A percentile compares a stretch with the other conserved stretches of the same genome.
Evolutionary conservation across 2,888 invertebrate genomes (phyloP).

Genomic region (Himalopsyche tibetana): DNA sequence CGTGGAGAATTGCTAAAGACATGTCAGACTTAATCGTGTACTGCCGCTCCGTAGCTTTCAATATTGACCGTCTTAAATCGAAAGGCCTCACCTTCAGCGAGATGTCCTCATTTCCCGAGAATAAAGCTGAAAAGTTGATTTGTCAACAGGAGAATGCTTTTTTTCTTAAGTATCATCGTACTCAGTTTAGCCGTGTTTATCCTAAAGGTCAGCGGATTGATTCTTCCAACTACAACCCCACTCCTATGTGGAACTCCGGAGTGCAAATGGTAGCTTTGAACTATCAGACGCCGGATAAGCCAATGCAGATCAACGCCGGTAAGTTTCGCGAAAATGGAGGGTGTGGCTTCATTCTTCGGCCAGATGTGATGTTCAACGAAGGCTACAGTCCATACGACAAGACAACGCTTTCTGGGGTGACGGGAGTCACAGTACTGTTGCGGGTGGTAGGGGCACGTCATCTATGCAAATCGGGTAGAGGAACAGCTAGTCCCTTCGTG

Average conservation of each 20-base stretch:
- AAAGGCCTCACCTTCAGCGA: slow-evolving; percentile 90
- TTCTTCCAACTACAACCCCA: slow-evolving; percentile 97
- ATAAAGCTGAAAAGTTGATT: slow-evolving; percentile 94
- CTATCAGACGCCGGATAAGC: slow-evolving; percentile 96
- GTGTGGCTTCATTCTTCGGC: slow-evolving; percentile 95
- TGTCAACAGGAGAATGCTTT: slow-evolving; percentile 85
- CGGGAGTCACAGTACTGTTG: slow-evolving; percentile 82
- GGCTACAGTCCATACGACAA: slow-evolving; percentile 88
- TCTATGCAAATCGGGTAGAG: slow-evolving; percentile 88
- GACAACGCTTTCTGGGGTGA: slow-evolving; percentile 77
- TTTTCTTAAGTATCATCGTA: slow-evolving; percentile 87
- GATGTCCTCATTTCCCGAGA: slow-evolving; percentile 99
- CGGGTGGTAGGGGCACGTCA: slow-evolving; percentile 94
- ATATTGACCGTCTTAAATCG: slow-evolving; percentile 82
- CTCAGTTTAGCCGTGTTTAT: slow-evolving; percentile 95
- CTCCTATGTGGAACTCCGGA: slow-evolving; percentile 96
- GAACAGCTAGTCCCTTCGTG: slow-evolving; percentile 92
- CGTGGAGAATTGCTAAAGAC: slow-evolving; percentile 95
- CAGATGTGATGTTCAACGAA: slow-evolving; percentile 90
- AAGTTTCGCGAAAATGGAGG: slow-evolving; percentile 94
- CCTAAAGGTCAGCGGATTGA: slow-evolving; percentile 96
- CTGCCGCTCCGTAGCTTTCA: slow-evolving; percentile 90
- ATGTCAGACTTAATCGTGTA: slow-evolving; percentile 98
- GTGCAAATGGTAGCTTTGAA: slow-evolving; percentile 98
- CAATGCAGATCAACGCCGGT: slow-evolving; percentile 97